These are phyloP conservation scores for Corythoichthys haematopterus DNA, from an alignment of 2,113 vertebrate species.

Conservation along the genomic window DNA sequence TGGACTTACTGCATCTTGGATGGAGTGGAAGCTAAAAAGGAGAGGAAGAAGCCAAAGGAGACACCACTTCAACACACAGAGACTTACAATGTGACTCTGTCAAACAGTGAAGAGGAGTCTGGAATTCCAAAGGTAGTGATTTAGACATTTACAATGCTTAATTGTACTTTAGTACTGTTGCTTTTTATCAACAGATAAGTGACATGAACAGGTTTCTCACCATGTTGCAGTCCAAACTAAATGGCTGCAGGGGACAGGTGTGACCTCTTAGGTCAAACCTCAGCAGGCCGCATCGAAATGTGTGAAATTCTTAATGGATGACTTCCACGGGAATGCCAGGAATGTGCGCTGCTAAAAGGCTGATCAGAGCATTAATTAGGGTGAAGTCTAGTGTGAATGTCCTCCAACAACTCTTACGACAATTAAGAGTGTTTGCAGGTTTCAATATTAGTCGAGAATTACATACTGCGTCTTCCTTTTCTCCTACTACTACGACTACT, in stretches of 20 bases:
- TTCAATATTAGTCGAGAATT: neutral
- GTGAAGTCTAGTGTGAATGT: slow-evolving; percentile 33
- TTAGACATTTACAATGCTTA: neutral
- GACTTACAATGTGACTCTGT: slow-evolving; percentile 75
- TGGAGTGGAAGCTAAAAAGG: slow-evolving; percentile 73
- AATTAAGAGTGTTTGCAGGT: neutral
- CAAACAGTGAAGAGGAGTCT: slow-evolving; percentile 78
- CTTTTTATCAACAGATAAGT: slow-evolving; percentile 11
- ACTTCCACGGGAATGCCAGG: slow-evolving; percentile 64
- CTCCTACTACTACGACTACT: neutral
- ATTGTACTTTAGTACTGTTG: neutral
- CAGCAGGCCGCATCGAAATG: slow-evolving; percentile 44
- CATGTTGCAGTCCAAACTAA: slow-evolving; percentile 1
- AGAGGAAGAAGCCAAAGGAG: slow-evolving; percentile 77
- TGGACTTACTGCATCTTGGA: slow-evolving; percentile 76
- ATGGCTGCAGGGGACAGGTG: slow-evolving; percentile 46
- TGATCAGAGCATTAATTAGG: slow-evolving; percentile 66
- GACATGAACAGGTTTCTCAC: slow-evolving; percentile 27
- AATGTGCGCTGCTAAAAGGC: slow-evolving; percentile 61
- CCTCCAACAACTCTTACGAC: neutral
- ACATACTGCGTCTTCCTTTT: neutral
- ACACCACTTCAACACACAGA: slow-evolving; percentile 72
- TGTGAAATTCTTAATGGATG: slow-evolving; percentile 66
- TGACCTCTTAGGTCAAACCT: slow-evolving; percentile 49
- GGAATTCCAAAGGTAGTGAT: slow-evolving; percentile 75